phyloP scores from a whole-genome alignment of 2,113 vertebrate species.

The Scolopax mira region DNA sequence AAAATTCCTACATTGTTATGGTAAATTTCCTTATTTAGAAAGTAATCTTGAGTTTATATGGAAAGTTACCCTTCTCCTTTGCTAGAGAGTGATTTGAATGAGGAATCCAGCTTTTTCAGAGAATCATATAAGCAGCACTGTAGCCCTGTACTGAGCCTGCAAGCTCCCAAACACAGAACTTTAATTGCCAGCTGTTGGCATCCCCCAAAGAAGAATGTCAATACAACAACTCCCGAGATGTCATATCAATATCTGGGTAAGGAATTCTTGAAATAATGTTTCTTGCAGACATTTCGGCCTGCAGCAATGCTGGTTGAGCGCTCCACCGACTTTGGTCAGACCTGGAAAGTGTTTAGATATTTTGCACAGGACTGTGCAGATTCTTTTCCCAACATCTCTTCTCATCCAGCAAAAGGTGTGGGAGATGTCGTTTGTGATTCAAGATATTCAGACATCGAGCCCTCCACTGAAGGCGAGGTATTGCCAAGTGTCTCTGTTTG shows the following conservation, averaged over 20 bases:
- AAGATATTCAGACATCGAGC: conserved; percentile 85
- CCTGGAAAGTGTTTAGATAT: conserved; percentile 85
- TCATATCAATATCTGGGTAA: not conserved
- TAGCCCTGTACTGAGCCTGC: not conserved
- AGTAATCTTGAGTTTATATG: not conserved
- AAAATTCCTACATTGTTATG: not conserved
- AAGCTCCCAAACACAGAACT: not conserved
- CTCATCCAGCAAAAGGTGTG: conserved; percentile 69
- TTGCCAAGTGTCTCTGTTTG: not conserved
- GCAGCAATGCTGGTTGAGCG: conserved; percentile 89
- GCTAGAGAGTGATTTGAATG: not conserved
- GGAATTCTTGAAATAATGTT: not conserved
- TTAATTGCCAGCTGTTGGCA: not conserved
- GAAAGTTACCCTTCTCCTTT: not conserved
- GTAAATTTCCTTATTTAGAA: not conserved
- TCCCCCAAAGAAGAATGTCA: not conserved
- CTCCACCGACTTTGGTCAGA: conserved; percentile 83
- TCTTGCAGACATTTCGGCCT: conserved; percentile 85
- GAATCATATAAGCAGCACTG: not conserved
- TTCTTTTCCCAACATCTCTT: conserved; percentile 79
- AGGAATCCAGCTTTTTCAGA: not conserved
- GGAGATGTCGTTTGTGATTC: conserved; percentile 85
- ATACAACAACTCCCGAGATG: not conserved
- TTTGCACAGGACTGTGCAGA: conserved; percentile 84
- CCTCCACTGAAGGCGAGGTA: conserved; percentile 88